These are phyloP conservation scores for Bubo bubo DNA, from an alignment of 2,113 vertebrate genomes.

Conservation along the genomic window DNA sequence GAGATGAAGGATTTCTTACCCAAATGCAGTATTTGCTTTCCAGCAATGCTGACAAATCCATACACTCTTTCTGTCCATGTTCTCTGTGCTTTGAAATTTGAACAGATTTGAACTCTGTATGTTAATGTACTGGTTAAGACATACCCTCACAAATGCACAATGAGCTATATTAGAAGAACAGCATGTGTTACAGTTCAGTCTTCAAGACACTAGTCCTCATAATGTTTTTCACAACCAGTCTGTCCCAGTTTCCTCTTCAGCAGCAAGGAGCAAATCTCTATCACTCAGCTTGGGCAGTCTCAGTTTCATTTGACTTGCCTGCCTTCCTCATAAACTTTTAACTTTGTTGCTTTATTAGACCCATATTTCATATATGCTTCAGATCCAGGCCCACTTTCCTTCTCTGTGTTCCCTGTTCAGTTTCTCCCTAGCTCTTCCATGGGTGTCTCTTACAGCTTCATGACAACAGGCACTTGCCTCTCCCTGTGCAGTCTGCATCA, in stretches of 20 bases:
- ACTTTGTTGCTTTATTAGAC: not conserved
- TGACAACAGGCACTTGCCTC: rapidly evolving
- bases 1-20: not conserved
- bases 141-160: rapidly evolving
- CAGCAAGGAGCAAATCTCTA: rapidly evolving
- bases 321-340: not conserved
- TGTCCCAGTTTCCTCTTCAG: not conserved
- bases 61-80: not conserved
- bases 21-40: not conserved
- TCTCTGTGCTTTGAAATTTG: not conserved
- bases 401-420: not conserved
- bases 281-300: not conserved
- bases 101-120: not conserved
- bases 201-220: not conserved
- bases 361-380: not conserved
- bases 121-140: not conserved
- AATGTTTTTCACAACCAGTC: not conserved
- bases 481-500: not conserved
- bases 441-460: not conserved
- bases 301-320: not conserved
- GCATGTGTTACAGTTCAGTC: not conserved
- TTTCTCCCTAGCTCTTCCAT: not conserved
- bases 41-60: not conserved
- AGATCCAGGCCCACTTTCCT: not conserved
- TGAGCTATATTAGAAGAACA: not conserved